Evolutionary conservation across 2,888 invertebrate genomes (phyloP), one percentile per base, ranked within the genome.

Genomic region (Isoperla grammatica): DNA sequence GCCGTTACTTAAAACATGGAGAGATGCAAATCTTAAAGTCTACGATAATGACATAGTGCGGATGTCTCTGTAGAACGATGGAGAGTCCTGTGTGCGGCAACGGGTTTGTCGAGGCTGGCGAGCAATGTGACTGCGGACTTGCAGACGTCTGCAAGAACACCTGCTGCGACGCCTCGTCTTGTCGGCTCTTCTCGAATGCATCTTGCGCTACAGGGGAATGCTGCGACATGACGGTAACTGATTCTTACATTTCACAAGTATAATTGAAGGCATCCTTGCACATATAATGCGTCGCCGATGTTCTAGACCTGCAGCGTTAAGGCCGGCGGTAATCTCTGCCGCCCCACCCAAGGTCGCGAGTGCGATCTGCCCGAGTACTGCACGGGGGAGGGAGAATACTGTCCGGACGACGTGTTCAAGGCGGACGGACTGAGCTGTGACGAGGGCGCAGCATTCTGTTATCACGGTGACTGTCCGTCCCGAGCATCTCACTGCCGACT

Each of bases 81-180:
- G 67, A 68, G 8, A 72, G 73, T n/a, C 76, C 76, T 17, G 74
- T 74, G 54, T 82, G 76, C 72, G 79, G 77, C n/a, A 82, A 82
- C 68, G 79, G 80, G 1, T 77, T 81, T 64, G 73, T 79, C 3
- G 82, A 83, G 66, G 72, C 74, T 1, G 81, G 80, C 5, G 82
- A 82, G 66, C 76, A 82, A 64, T 82, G 82, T 70, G 82, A 82
- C 68, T 82, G 81, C 71, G 81, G 82, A 1, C 68, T 76, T 22
- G 61, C 66, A 15, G 71, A 77, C 70, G 73, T 73, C 62, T 80
- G 79, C 68, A 68, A 72, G 43, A 81, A 76, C 66, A 72, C 74
- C 8, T 82, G 82, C 68, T 82, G 82, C 66, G 75, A 81, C 67
- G 74, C 79, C 1, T 68, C 71, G 15, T 76, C 78, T 1, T 82